Evolutionary conservation across 2,888 invertebrate genomes (phyloP).

Genomic region (Erebia epiphron): DNA sequence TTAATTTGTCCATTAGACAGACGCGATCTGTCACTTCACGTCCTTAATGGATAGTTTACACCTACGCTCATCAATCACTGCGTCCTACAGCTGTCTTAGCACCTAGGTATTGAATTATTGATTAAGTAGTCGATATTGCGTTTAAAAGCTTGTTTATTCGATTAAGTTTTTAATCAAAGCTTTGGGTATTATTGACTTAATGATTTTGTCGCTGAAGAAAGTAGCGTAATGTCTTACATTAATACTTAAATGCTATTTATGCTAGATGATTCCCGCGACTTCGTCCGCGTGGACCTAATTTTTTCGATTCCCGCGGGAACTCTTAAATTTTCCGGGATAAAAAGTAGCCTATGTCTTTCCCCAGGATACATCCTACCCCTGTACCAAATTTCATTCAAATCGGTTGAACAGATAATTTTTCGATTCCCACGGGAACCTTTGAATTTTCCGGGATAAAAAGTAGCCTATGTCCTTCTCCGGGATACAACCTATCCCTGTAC

Average conservation of each 20-base stretch:
- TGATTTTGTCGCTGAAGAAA: neutral
- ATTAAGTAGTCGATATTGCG: slow-evolving; percentile 7
- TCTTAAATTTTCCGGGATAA: no score
- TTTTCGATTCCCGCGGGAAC: no score
- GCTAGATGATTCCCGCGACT: no score
- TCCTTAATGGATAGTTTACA: slow-evolving; percentile 28
- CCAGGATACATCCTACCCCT: no score
- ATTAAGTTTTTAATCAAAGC: neutral
- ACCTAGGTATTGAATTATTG: slow-evolving; percentile 12
- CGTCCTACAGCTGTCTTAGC: slow-evolving; percentile 12
- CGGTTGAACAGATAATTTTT: no score
- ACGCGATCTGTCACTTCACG: slow-evolving; percentile 28
- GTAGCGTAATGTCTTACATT: neutral
- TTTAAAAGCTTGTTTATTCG: neutral
- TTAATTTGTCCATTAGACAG: slow-evolving; percentile 32
- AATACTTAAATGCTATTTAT: neutral
- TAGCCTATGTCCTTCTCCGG: no score
- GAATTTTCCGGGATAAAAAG: no score
- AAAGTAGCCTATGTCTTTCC: no score
- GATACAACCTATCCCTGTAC: no score
- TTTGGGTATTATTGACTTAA: neutral
- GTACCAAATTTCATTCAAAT: no score
- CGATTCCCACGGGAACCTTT: no score
- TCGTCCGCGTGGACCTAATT: no score
- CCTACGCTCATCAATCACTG: slow-evolving; percentile 16